Base-by-base conservation (phyloP, 2,888 invertebrate species). In the Lottia scabra region DNA sequence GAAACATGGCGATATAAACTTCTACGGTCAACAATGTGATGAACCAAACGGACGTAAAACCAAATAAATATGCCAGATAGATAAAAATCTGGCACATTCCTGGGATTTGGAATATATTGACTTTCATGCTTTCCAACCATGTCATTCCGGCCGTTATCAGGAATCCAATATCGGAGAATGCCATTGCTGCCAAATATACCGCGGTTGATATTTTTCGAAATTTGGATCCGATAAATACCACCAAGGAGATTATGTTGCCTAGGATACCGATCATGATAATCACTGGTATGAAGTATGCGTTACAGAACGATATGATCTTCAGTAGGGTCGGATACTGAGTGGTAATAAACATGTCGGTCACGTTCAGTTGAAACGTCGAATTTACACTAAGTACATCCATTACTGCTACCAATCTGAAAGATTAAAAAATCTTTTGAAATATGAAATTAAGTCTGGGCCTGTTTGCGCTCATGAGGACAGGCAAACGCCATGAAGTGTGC, bases 1-100 rank as follows among this genome's bases (percentile, higher is more conserved):
- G 79, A 70, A 83, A 81, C 10, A 84, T 78, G 12, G 80, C 75
- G 16, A 82, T 72, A 70, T 82, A 84, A 79, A 83, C 81, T 73
- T 82, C 83, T n/a, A 75, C 68, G 0, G 83, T 84, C 62, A 84
- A 83, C 16, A 80, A 80, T 63, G 81, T 81, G 3, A 84, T 81
- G 72, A 81, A 81, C 83, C 83, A 83, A 4, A 84, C 78, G 8
- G 84, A 84, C 19, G 82, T 79, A 64, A 84, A 84, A 19, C 83
- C 81, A 72, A 83, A 80, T 16, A 83, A 80, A 72, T 81, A 83
- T 8, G 82, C 81, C 45, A 80, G 62, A 66, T 80, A 84, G 12
- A 83, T 81, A 0, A 82, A 77, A 15, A 80, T 73, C 69, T 83
- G 81, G 65, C 83, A 84, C 30, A 82, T 77, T n/a, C 80, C 82